Conservation (phyloP, 2,797 vertebrate genomes). For the Coilia nasus region DNA sequence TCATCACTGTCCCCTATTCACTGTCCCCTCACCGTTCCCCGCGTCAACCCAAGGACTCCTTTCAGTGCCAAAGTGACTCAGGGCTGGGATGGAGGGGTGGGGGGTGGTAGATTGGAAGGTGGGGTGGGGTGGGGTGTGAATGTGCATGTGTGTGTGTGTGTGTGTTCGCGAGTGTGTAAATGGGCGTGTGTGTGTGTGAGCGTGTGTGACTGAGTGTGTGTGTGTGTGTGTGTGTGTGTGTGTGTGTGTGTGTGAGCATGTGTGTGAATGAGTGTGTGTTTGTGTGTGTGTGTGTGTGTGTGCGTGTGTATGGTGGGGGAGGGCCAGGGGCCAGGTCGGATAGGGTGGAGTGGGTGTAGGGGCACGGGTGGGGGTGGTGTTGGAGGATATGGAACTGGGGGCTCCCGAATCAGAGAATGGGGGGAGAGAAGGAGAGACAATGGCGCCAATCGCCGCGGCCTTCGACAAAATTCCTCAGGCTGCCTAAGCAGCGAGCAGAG, state of each 20-base stretch:
- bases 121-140: no score
- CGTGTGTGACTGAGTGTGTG: neutral
- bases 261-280: no score
- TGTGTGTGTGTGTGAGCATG: no score
- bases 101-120: no score
- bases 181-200: neutral
- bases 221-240: no score
- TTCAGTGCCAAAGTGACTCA: conserved; percentile 56
- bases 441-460: conserved; percentile 63
- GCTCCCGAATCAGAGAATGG: neutral
- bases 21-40: conserved; percentile 32
- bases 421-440: conserved; percentile 64
- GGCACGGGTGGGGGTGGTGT: neutral
- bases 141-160: no score
- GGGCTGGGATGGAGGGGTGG: neutral
- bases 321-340: no score
- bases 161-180: no score
- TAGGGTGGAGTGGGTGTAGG: no score
- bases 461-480: conserved; percentile 59
- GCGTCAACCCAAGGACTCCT: conserved; percentile 54
- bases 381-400: neutral
- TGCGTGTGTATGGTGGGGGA: neutral
- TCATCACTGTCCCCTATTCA: conserved; percentile 48
- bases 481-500: conserved; percentile 68
- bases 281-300: neutral